Conservation (phyloP, 2,113 vertebrate genomes). For the Grus americana region DNA sequence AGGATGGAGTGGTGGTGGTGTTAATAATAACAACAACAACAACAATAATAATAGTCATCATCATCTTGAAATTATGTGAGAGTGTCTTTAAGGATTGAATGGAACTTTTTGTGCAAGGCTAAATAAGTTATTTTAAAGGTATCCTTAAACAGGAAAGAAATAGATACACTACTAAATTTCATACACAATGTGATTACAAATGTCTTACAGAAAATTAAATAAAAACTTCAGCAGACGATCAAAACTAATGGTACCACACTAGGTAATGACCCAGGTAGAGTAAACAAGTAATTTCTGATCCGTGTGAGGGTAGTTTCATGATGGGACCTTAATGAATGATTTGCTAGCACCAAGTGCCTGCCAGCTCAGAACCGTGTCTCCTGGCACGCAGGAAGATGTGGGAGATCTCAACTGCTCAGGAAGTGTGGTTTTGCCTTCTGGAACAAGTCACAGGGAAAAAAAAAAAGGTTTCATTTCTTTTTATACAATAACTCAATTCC, state of each 20-base stretch:
- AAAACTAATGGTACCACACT: not conserved
- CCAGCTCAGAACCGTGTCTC: not conserved
- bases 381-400: not conserved
- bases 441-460: not conserved
- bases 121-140: not conserved
- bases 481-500: not conserved
- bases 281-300: not conserved
- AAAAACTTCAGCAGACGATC: not conserved
- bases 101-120: not conserved
- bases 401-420: not conserved
- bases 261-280: not conserved
- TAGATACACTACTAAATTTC: not conserved
- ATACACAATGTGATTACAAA: not conserved
- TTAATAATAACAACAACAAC: not conserved
- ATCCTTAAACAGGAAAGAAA: not conserved
- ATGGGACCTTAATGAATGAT: not conserved
- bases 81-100: not conserved
- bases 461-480: not conserved
- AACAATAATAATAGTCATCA: too few species aligned
- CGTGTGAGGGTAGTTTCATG: not conserved
- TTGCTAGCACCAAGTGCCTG: not conserved
- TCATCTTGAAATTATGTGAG: not conserved
- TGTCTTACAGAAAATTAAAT: not conserved
- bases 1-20: not conserved
- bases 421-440: conserved; percentile 23